Percentiles rank a stretch among this genome's conserved stretches.
Evolutionary conservation across 2,113 vertebrate species (phyloP).

Genomic region (Penelope pileata): DNA sequence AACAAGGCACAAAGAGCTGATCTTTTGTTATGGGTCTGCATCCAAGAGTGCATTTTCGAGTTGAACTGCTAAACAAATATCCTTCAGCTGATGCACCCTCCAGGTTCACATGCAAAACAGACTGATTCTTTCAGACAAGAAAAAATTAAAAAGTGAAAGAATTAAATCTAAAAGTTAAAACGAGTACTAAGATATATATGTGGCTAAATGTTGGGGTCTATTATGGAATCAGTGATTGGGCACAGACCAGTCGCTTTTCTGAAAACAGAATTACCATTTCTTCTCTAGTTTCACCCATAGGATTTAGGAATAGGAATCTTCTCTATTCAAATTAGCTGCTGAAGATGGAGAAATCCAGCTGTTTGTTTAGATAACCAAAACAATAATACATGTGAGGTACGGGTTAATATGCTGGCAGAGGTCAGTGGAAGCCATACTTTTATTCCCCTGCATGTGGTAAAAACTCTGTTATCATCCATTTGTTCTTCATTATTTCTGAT

Average conservation of each 20-base stretch:
- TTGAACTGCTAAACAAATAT: background rate
- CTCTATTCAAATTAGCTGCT: background rate
- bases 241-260: background rate
- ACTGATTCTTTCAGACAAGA: background rate
- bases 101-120: background rate
- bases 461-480: background rate
- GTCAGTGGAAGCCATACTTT: background rate
- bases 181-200: background rate
- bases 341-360: background rate
- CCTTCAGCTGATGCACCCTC: background rate
- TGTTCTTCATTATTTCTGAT: background rate
- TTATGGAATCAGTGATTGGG: background rate
- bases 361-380: background rate
- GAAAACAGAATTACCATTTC: background rate
- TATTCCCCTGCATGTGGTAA: background rate
- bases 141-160: background rate
- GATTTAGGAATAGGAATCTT: background rate
- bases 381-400: background rate
- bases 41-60: background rate
- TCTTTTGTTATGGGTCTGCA: rapidly evolving
- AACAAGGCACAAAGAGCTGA: background rate
- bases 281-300: background rate
- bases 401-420: background rate
- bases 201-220: background rate
- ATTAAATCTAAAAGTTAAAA: background rate